Evolutionary conservation across 2,797 vertebrate genomes (phyloP).

Genomic region (Propithecus deckenii): DNA sequence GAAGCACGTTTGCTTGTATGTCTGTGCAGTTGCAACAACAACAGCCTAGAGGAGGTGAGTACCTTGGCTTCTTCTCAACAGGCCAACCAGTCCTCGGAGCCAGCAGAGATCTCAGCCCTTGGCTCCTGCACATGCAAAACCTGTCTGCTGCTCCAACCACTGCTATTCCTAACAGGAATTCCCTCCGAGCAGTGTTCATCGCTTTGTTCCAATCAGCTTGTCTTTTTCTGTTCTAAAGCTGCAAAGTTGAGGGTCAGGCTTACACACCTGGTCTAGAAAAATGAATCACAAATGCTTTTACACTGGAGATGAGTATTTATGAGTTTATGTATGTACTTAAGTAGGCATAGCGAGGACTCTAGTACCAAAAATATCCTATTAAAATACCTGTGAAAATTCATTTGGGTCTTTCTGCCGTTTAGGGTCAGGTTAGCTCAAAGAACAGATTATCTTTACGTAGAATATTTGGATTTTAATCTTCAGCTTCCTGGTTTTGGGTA

Average conservation of each 20-base stretch:
- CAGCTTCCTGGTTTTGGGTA: background rate
- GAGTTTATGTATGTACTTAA: background rate
- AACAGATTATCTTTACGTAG: background rate
- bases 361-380: conserved; percentile 4
- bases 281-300: background rate
- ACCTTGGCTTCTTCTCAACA: background rate
- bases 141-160: background rate
- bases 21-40: background rate
- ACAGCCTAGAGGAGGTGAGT: background rate
- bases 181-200: background rate
- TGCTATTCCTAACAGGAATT: background rate
- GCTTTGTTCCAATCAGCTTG: background rate
- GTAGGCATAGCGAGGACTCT: background rate
- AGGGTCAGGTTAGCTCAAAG: background rate
- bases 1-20: background rate
- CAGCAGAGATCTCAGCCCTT: background rate
- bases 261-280: background rate
- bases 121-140: background rate
- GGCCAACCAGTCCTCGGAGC: background rate
- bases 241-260: background rate
- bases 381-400: background rate
- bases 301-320: background rate
- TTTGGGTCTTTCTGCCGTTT: background rate
- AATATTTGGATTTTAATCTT: background rate
- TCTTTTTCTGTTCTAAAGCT: background rate